Conservation (phyloP, 1,140 invertebrate genomes). For the Mactra quadrangularis region DNA sequence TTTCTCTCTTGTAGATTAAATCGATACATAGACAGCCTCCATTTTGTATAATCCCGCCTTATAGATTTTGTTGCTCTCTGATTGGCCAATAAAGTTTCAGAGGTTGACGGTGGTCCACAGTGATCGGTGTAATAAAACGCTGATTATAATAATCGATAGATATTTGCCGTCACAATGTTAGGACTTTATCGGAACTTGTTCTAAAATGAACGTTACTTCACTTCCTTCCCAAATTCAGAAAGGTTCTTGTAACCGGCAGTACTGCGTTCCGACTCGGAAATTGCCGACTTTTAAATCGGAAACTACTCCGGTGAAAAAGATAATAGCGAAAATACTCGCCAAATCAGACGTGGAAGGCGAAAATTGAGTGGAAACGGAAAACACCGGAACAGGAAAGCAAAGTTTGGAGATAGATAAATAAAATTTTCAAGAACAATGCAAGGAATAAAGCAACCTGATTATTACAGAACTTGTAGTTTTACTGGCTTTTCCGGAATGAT, state of each 20-base stretch:
- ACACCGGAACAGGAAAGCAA: conserved; percentile 42
- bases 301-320: conserved; percentile 46
- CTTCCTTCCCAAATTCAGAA: conserved; percentile 62
- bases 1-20: conserved; percentile 8
- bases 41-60: conserved; percentile 11
- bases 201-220: conserved; percentile 58
- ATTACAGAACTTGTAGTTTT: conserved; percentile 72
- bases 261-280: conserved; percentile 55
- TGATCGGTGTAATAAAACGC: conserved; percentile 21
- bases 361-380: conserved; percentile 61
- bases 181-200: conserved; percentile 56
- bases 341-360: conserved; percentile 48
- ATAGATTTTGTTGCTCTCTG: conserved; percentile 25
- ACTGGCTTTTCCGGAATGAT: conserved; percentile 72
- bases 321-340: conserved; percentile 56
- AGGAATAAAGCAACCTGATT: conserved; percentile 72
- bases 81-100: conserved; percentile 49
- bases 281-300: conserved; percentile 58
- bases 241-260: conserved; percentile 60
- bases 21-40: conserved; percentile 39
- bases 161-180: conserved; percentile 52
- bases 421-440: conserved; percentile 67
- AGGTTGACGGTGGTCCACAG: conserved; percentile 22
- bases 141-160: conserved; percentile 60
- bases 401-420: conserved; percentile 55